Evolutionary conservation across 1,140 invertebrate genomes (phyloP), one percentile per base, ranked within the genome.

Genomic region (Aphelenchoides avenae): DNA sequence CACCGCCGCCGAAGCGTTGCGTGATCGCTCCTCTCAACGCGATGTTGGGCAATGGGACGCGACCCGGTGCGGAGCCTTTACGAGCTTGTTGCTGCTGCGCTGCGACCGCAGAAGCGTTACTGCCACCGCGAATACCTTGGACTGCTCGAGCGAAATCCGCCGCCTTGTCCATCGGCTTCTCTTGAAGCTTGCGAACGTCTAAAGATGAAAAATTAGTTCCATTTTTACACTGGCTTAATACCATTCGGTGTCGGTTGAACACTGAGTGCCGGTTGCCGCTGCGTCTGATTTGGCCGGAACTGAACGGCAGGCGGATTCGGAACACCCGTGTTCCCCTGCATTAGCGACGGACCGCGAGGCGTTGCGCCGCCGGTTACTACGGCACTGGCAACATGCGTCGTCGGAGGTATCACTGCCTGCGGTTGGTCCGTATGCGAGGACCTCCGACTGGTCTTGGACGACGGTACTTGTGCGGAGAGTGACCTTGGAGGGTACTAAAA

Each of bases 31-130:
- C 37, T 30, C 66, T 54, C 6, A 70, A 26, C 9, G 49, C 59
- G 13, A 72, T 15, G 33, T 72, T 68, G 15, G 62, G 42, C 24
- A 70, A 34, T 13, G 70, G 69, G n/a, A 73, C 61, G n/a, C 68
- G 44, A n/a, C 68, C 70, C 5, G 69, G 69, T 9, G 67, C 60
- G 20, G 53, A 61, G 27, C 69, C 70, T 47, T 70, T 70, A 13
- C 68, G 70, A 26, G 9, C 18, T 3, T n/a, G n/a, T n/a, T n/a
- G n/a, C n/a, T n/a, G n/a, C n/a, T n/a, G n/a, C n/a, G 48, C 57
- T 15, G 64, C 13, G 29, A 53, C 29, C 48, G 50, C 44, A 24
- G 57, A 4, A 15, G 58, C 33, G 2, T 56, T 29, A 40, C 56
- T 52, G 3, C 61, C 34, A 22, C 62, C 60, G 47, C 42, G 43